phyloP scores from a whole-genome alignment of 2,113 vertebrate genomes.

The Macquaria ambigua region DNA sequence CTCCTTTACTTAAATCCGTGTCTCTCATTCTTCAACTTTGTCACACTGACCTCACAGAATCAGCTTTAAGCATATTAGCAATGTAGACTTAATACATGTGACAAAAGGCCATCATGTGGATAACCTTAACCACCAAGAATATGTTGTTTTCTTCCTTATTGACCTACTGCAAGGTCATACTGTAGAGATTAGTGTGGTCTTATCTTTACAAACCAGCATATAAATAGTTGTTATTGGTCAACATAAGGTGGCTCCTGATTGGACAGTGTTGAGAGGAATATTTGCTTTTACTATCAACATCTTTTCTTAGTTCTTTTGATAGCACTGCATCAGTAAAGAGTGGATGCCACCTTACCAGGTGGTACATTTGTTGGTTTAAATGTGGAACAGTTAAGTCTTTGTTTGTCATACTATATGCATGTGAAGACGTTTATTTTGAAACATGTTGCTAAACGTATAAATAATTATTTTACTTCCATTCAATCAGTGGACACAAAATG shows the following conservation, averaged over 20 bases:
- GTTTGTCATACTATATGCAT: not conserved
- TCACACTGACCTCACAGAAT: not conserved
- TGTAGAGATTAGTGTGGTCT: constrained; percentile 14
- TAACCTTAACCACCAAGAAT: not conserved
- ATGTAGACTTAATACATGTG: not conserved
- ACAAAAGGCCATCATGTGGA: not conserved
- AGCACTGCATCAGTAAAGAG: no score
- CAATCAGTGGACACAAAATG: not conserved
- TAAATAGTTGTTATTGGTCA: not conserved
- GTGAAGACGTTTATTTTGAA: not conserved
- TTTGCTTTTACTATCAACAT: not conserved
- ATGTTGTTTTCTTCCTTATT: not conserved
- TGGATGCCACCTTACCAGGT: not conserved
- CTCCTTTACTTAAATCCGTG: not conserved
- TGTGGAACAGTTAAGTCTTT: not conserved
- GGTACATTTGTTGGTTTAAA: not conserved
- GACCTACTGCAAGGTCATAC: not conserved
- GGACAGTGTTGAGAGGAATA: not conserved
- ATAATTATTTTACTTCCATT: not conserved
- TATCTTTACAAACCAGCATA: constrained; percentile 34
- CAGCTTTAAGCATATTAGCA: not conserved
- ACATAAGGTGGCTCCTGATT: not conserved
- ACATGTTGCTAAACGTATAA: not conserved
- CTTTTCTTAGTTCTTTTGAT: not conserved
- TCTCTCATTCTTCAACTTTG: not conserved